Percentiles rank a stretch among this genome's conserved stretches.
Conservation (phyloP, 1,140 invertebrate species). For the Hylyphantes graminicola region DNA sequence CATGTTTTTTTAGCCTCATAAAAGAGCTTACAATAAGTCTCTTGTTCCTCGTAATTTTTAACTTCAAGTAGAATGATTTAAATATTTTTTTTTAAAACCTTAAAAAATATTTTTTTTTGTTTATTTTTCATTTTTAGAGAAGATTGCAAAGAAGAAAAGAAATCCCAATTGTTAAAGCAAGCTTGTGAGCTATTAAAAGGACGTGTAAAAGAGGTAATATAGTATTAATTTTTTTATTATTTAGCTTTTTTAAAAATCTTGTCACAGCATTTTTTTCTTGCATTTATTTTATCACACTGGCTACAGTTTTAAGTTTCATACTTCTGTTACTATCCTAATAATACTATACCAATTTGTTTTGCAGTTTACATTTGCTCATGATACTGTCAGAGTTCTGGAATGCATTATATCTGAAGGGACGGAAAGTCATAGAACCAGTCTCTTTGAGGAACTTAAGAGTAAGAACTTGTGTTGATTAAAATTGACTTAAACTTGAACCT, state of each 20-base stretch:
- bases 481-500: too few species aligned
- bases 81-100: neutral
- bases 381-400: conserved; percentile 88
- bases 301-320: too few species aligned
- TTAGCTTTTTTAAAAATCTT: neutral
- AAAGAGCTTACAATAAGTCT: too few species aligned
- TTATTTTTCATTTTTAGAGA: conserved; percentile 66
- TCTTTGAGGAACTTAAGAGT: conserved; percentile 80
- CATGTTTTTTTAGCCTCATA: too few species aligned
- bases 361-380: conserved; percentile 82
- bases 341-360: conserved; percentile 19
- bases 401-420: conserved; percentile 83
- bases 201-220: conserved; percentile 73
- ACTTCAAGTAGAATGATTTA: neutral
- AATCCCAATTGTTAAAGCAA: conserved; percentile 76
- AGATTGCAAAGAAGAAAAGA: conserved; percentile 72
- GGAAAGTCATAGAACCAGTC: conserved; percentile 75
- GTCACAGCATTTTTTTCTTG: neutral
- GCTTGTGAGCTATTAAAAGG: conserved; percentile 79
- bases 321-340: neutral
- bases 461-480: neutral
- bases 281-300: neutral
- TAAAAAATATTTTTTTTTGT: neutral
- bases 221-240: neutral
- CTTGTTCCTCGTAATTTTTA: too few species aligned